These are phyloP conservation scores for Chrysina gloriosa DNA, from an alignment of 2,888 invertebrate genomes.

Conservation along the genomic window DNA sequence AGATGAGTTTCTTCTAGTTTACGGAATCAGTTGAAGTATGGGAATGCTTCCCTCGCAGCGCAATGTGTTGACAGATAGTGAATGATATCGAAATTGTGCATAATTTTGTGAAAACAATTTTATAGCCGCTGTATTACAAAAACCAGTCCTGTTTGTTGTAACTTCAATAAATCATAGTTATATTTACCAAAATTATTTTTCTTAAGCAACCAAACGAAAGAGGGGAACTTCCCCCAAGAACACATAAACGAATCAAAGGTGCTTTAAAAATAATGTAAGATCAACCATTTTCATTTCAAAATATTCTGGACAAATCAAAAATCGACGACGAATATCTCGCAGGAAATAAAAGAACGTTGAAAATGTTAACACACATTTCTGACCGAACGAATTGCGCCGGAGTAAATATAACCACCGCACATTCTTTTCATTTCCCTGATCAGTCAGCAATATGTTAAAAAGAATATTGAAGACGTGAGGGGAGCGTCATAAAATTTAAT, in stretches of 20 bases:
- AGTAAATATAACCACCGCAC: too few species aligned
- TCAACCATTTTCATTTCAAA: constrained; percentile 25
- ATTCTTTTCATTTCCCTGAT: too few species aligned
- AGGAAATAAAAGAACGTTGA: too few species aligned
- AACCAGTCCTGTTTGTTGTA: constrained; percentile 26
- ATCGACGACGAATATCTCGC: too few species aligned
- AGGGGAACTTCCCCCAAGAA: constrained; percentile 84
- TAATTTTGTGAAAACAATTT: constrained; percentile 48
- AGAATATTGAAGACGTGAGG: constrained; percentile 51
- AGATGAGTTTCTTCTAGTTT: constrained; percentile 13
- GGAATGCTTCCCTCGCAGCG: constrained; percentile 40
- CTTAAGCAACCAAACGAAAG: constrained; percentile 99
- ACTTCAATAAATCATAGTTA: constrained; percentile 34
- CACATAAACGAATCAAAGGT: constrained; percentile 98
- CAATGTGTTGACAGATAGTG: constrained; percentile 47
- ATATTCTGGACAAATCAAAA: too few species aligned
- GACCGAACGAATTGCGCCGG: too few species aligned
- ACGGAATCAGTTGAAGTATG: constrained; percentile 23
- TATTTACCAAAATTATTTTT: constrained; percentile 82
- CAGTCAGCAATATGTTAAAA: constrained; percentile 48
- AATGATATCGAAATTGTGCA: constrained; percentile 48
- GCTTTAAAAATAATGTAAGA: constrained; percentile 35
- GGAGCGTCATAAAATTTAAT: constrained; percentile 58
- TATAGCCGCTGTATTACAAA: constrained; percentile 39
- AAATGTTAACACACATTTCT: too few species aligned